Conservation (phyloP, 2,113 vertebrate genomes). For the Tragelaphus scriptus region DNA sequence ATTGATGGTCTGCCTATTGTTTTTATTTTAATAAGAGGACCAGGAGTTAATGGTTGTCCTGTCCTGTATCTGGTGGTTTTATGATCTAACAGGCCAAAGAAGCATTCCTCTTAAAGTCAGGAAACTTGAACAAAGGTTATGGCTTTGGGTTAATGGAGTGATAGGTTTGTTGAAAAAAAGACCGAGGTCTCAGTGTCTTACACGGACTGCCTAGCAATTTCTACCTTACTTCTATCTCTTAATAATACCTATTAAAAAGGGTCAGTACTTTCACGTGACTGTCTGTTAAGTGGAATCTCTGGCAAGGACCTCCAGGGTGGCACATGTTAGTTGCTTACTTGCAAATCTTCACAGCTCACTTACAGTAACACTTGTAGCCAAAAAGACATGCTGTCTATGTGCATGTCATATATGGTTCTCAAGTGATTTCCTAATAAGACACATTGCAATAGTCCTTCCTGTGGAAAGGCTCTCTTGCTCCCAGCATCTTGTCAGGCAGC, state of each 20-base stretch:
- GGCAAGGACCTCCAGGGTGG: not conserved
- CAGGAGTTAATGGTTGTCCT: not conserved
- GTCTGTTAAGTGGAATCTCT: not conserved
- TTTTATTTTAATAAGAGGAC: not conserved
- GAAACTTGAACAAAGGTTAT: not conserved
- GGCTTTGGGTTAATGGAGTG: not conserved
- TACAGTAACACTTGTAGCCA: not conserved
- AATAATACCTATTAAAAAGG: not conserved
- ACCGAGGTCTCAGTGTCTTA: not conserved
- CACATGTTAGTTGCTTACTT: not conserved
- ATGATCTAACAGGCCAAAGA: not conserved
- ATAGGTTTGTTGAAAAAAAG: not conserved
- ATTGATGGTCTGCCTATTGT: not conserved
- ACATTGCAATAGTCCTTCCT: not conserved
- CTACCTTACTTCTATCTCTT: not conserved
- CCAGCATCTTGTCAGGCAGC: not conserved
- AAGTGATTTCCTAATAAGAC: not conserved
- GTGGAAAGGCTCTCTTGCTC: not conserved
- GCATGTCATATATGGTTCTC: not conserved
- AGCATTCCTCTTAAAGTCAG: not conserved
- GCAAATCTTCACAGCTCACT: not conserved
- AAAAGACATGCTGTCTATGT: not conserved
- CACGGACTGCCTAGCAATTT: not conserved
- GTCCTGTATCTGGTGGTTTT: not conserved
- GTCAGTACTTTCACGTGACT: not conserved